Conservation (phyloP, 2,888 invertebrate genomes). For the Cremastinae sp. region DNA sequence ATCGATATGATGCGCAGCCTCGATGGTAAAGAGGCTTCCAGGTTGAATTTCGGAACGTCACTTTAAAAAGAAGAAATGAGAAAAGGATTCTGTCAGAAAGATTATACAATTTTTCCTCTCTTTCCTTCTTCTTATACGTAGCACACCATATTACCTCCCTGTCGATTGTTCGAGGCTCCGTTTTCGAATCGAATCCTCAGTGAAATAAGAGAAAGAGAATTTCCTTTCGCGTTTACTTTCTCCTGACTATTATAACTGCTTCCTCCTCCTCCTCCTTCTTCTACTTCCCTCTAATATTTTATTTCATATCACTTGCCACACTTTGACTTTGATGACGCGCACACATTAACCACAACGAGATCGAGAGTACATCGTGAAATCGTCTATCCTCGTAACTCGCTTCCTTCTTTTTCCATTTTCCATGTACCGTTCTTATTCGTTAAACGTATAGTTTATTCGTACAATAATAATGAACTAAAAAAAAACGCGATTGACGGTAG, state of each 20-base stretch:
- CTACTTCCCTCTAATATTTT: constrained; percentile 23
- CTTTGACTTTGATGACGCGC: constrained; percentile 63
- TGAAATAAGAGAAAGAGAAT: constrained; percentile 31
- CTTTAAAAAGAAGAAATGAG: background rate
- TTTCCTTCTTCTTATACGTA: background rate
- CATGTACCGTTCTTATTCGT: constrained; percentile 2
- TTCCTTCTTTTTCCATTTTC: constrained; percentile 1
- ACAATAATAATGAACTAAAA: constrained; percentile 10
- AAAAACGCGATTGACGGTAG: constrained; percentile 45
- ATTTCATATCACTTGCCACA: constrained; percentile 63
- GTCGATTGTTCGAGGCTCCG: background rate
- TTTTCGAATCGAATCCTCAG: background rate
- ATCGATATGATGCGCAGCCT: too few relatives aligned
- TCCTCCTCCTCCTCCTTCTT: constrained; percentile 8
- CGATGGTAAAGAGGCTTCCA: too few relatives aligned
- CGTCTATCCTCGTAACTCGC: constrained; percentile 1
- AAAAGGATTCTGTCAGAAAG: background rate
- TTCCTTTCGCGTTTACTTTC: constrained; percentile 28
- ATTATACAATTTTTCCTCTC: background rate
- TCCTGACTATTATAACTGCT: background rate
- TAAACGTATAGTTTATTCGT: constrained; percentile 28
- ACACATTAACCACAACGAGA: constrained; percentile 40
- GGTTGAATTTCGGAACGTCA: too few relatives aligned
- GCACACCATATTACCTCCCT: background rate
- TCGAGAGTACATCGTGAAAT: constrained; percentile 45